A percentile compares a stretch with the other conserved stretches of the same genome.
Evolutionary conservation across 2,797 vertebrate genomes (phyloP).

Genomic region (Botia kubotai): DNA sequence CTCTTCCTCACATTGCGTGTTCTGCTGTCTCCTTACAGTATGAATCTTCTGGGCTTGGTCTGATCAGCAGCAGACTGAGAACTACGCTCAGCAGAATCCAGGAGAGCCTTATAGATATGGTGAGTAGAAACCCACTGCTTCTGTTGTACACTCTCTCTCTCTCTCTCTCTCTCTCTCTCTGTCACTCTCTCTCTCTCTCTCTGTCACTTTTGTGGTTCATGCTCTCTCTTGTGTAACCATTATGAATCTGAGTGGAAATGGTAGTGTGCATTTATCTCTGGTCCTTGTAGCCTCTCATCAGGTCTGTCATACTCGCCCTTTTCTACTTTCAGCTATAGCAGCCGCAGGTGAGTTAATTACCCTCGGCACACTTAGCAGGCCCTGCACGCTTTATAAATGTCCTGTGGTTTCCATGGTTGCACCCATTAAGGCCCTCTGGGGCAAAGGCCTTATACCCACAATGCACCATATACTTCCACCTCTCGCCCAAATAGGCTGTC

Average conservation of each 20-base stretch:
- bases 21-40: slow-evolving; percentile 79
- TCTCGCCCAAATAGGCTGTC: slow-evolving; percentile 28
- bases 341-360: slow-evolving; percentile 59
- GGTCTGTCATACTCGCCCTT: slow-evolving; percentile 53
- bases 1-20: slow-evolving; percentile 43
- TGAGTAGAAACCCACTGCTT: slow-evolving; percentile 72
- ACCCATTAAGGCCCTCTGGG: slow-evolving; percentile 54
- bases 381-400: slow-evolving; percentile 47
- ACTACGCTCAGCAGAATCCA: slow-evolving; percentile 97
- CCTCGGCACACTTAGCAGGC: slow-evolving; percentile 51
- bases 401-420: slow-evolving; percentile 48
- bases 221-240: slow-evolving; percentile 35
- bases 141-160: not conserved
- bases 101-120: slow-evolving; percentile 95
- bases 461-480: slow-evolving; percentile 28
- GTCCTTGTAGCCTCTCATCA: slow-evolving; percentile 50
- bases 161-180: slow-evolving; percentile 11
- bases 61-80: slow-evolving; percentile 95
- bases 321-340: slow-evolving; percentile 46
- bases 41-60: slow-evolving; percentile 93
- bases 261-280: slow-evolving; percentile 55
- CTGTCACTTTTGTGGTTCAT: slow-evolving; percentile 44
- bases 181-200: not conserved
- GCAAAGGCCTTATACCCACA: slow-evolving; percentile 45
- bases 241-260: slow-evolving; percentile 54